Conservation (phyloP, 1,140 invertebrate genomes). For the Zophobas atratus region DNA sequence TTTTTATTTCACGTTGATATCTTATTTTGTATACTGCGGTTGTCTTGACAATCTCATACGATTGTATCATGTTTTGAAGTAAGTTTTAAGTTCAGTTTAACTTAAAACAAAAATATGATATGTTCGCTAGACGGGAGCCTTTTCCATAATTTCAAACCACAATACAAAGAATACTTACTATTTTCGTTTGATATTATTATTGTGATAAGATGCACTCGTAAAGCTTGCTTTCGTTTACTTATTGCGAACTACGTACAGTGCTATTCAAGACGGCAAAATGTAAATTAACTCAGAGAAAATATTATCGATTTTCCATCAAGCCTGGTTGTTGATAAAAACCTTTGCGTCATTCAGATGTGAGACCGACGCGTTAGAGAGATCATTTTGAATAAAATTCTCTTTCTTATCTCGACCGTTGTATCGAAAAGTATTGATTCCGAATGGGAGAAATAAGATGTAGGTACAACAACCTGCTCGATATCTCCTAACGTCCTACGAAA, state of each 20-base stretch:
- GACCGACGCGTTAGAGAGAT: conserved; percentile 3
- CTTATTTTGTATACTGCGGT: too few species aligned
- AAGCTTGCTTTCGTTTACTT: background rate
- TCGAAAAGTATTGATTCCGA: conserved; percentile 4
- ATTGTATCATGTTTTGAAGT: too few species aligned
- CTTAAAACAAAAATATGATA: too few species aligned
- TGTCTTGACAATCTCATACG: too few species aligned
- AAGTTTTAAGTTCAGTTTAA: too few species aligned
- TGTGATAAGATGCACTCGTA: too few species aligned
- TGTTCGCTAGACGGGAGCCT: too few species aligned
- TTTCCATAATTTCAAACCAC: too few species aligned
- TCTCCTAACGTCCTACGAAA: background rate
- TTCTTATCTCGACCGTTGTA: conserved; percentile 16
- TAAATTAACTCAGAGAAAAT: conserved; percentile 32
- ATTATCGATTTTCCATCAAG: conserved; percentile 37
- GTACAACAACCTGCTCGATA: background rate
- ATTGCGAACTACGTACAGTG: background rate
- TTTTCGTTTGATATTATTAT: too few species aligned
- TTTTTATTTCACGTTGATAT: too few species aligned
- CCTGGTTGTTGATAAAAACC: conserved; percentile 18
- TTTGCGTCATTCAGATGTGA: conserved; percentile 15
- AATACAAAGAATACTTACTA: too few species aligned
- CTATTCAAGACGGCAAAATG: conserved; percentile 10
- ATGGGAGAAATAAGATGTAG: background rate
- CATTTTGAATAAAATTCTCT: conserved; percentile 38